Percentiles rank a stretch among this genome's conserved stretches.
Evolutionary conservation across 2,113 vertebrate genomes (phyloP).

Genomic region (Sylvicapra grimmia): DNA sequence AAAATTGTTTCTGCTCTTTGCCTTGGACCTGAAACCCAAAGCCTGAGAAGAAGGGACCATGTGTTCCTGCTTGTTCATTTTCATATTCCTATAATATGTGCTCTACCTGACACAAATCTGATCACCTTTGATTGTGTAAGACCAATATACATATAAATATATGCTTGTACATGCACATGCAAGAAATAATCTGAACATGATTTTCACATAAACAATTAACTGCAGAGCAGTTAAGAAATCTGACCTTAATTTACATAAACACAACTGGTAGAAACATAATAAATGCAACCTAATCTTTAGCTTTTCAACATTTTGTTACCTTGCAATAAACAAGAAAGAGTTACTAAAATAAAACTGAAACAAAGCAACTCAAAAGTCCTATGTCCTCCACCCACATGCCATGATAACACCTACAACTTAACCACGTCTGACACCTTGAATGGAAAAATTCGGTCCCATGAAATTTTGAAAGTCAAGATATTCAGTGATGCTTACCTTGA

Average conservation of each 20-base stretch:
- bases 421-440: slow-evolving; percentile 47
- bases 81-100: background rate
- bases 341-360: background rate
- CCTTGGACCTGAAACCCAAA: background rate
- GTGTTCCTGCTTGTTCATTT: background rate
- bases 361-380: background rate
- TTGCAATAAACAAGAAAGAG: background rate
- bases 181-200: background rate
- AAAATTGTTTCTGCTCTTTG: background rate
- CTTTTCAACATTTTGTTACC: background rate
- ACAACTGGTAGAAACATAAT: background rate
- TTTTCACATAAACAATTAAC: background rate
- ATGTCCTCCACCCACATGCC: background rate
- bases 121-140: background rate
- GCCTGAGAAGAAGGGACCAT: background rate
- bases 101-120: background rate
- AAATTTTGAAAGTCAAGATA: slow-evolving; percentile 43
- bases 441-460: slow-evolving; percentile 37
- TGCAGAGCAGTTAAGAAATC: background rate
- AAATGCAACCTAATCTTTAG: background rate
- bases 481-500: slow-evolving; percentile 51
- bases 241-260: background rate
- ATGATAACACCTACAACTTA: background rate
- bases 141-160: background rate
- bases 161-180: background rate